Conservation (phyloP, 2,113 vertebrate genomes). For the Aspidoscelis tigris region DNA sequence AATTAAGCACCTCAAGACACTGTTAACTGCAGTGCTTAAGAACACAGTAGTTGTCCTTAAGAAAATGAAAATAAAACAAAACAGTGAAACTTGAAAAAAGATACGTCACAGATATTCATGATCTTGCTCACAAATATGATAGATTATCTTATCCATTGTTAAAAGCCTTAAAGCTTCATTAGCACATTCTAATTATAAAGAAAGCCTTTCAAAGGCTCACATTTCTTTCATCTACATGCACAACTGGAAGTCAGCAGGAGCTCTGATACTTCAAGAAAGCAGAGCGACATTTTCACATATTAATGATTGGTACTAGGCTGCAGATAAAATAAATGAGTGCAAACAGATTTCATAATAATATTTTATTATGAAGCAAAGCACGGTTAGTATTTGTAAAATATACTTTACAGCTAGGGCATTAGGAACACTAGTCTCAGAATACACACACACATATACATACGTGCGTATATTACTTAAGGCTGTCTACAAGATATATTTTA, state of each 20-base stretch:
- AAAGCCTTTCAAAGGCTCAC: slow-evolving; percentile 47
- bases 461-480: background rate
- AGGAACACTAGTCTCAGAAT: background rate
- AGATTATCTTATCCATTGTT: background rate
- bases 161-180: slow-evolving; percentile 9
- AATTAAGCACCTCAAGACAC: no score
- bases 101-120: background rate
- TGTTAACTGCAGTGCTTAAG: background rate
- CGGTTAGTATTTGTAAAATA: background rate
- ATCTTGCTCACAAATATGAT: background rate
- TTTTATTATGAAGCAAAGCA: background rate
- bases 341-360: slow-evolving; percentile 40
- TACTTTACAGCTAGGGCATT: slow-evolving; percentile 1
- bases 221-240: slow-evolving; percentile 52
- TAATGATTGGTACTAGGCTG: slow-evolving; percentile 44
- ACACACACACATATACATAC: background rate
- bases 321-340: slow-evolving; percentile 41
- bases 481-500: background rate
- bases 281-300: slow-evolving; percentile 47
- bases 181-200: slow-evolving; percentile 37
- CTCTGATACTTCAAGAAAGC: slow-evolving; percentile 54
- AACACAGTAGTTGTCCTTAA: background rate
- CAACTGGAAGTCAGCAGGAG: slow-evolving; percentile 56
- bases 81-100: background rate
- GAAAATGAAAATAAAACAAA: background rate